Base-by-base conservation (phyloP, 2,888 invertebrate genomes). In the Eulithis prunata region DNA sequence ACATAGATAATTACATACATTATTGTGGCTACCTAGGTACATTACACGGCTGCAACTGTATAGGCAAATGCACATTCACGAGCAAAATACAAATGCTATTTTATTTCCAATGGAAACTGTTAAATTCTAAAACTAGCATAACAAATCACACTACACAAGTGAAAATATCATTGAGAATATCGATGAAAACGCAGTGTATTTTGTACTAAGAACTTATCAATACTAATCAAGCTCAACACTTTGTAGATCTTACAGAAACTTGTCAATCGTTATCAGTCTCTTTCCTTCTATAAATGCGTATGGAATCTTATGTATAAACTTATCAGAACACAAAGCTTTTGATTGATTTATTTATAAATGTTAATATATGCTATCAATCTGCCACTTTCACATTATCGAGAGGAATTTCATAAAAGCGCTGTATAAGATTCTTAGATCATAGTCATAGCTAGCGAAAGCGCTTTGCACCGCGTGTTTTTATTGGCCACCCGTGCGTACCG, bases 81-180 rank as follows among this genome's bases (percentile, higher is more conserved):
- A 68, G 71, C 70, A 67, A 74, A 75, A 64, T 75, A 51, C 46
- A 52, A 69, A 74, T 68, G 14, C 62, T 70, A 74, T 78, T 82
- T 80, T 75, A 82, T 87, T 85, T 86, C 87, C 85, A 82, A 80
- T 75, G 85, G 86, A 87, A 87, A 87, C 76, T 73, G 84, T 87
- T 87, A 82, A 71, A 60, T 71, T 76, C 74, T 81, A 80, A 79
- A 82, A 82, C 79, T 85, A 87, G 70, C 78, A 74, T 76, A 84
- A 84, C 80, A 84, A 84, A 73, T 76, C 76, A 82, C 78, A 82
- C 73, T 63, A 68, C 59, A 69, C 49, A 57, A 53, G 56, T 65
- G 38, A 58, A 67, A 66, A 68, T 66, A 60, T 53, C 53, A 53
- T 43, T 3, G 46, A 53, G 32, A 57, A 66, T 61, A 36, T 57